phyloP scores from a whole-genome alignment of 2,797 vertebrate species.

The Myotis planiceps region DNA sequence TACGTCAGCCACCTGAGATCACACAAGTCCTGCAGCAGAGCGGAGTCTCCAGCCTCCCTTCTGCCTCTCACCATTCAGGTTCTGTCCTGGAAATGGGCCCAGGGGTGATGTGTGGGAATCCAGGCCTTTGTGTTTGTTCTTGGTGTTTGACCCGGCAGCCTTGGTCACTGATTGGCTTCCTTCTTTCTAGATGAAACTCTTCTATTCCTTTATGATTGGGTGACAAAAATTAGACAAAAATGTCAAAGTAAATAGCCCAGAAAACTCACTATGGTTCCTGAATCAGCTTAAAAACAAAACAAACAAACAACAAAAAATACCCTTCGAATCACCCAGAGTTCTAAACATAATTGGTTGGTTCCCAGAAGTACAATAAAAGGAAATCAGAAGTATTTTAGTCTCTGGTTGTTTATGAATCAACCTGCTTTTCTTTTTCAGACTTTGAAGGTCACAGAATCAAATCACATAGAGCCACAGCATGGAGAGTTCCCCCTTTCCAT shows the following conservation, averaged over 20 bases:
- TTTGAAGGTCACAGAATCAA: slow-evolving; percentile 61
- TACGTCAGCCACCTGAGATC: neutral
- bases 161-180: neutral
- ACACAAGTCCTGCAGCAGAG: neutral
- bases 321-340: slow-evolving; percentile 30
- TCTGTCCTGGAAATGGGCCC: slow-evolving; percentile 3
- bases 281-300: neutral
- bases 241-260: slow-evolving; percentile 12
- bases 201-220: neutral
- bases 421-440: slow-evolving; percentile 36
- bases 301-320: neutral
- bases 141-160: neutral
- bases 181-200: slow-evolving; percentile 37
- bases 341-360: slow-evolving; percentile 45
- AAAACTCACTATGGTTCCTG: slow-evolving; percentile 19
- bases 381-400: slow-evolving; percentile 66
- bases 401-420: slow-evolving; percentile 67
- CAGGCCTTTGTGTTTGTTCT: neutral
- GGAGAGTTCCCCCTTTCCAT: neutral
- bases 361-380: slow-evolving; percentile 73
- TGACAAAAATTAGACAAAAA: neutral
- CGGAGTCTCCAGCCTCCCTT: neutral
- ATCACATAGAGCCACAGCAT: neutral
- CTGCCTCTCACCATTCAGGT: neutral
- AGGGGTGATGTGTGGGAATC: neutral